A percentile compares a stretch with the other conserved stretches of the same genome.
These are phyloP conservation scores for Erpornis zantholeuca DNA, from an alignment of 2,113 vertebrate species.

Conservation along the genomic window DNA sequence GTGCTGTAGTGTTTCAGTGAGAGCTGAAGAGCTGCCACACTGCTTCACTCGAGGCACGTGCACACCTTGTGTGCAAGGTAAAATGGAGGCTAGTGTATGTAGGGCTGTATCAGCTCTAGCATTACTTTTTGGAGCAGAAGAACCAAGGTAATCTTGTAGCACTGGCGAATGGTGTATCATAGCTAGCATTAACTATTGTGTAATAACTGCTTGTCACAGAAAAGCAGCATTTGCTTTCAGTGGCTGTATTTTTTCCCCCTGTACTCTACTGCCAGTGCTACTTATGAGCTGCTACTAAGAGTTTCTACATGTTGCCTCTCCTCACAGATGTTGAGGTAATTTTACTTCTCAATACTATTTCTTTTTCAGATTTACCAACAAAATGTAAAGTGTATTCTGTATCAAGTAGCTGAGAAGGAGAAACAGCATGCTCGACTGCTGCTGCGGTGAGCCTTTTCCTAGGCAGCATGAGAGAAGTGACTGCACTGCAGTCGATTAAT, in stretches of 20 bases:
- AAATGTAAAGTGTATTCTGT: not conserved
- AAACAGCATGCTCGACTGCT: not conserved
- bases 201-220: not conserved
- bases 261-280: not conserved
- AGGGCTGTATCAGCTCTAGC: not conserved
- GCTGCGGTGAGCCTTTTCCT: constrained; percentile 63
- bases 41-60: not conserved
- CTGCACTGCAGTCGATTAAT: not conserved
- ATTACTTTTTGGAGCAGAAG: not conserved
- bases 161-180: not conserved
- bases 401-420: constrained; percentile 65
- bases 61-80: too few species aligned
- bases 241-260: not conserved
- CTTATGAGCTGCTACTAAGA: not conserved
- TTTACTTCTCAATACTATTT: not conserved
- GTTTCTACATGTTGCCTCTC: not conserved
- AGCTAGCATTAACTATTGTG: not conserved
- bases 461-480: not conserved
- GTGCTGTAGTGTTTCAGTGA: not conserved
- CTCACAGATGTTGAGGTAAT: not conserved
- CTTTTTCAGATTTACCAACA: constrained; percentile 68
- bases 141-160: not conserved
- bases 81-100: not conserved
- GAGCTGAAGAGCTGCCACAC: not conserved
- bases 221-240: not conserved